Conservation (phyloP, 2,113 vertebrate species). For the Osmerus eperlanus region DNA sequence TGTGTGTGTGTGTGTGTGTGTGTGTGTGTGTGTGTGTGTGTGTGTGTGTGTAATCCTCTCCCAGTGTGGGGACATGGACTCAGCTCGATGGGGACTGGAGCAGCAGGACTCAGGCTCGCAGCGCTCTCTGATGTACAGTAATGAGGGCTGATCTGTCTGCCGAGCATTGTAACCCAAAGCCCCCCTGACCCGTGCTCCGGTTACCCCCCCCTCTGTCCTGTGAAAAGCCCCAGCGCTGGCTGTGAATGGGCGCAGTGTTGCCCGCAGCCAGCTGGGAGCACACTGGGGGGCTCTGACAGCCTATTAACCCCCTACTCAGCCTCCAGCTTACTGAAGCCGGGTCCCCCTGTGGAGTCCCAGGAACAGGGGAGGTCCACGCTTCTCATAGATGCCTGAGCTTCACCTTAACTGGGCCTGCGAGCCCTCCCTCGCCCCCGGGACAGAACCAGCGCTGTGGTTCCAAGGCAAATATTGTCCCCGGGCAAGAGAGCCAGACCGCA, state of each 20-base stretch:
- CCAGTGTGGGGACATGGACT: conserved; percentile 10
- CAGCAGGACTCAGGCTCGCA: not conserved
- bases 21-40: conserved; percentile 17
- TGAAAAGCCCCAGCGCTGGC: conserved; percentile 11
- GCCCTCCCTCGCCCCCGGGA: conserved; percentile 20
- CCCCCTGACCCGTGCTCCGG: conserved; percentile 21
- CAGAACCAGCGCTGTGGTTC: conserved; percentile 31
- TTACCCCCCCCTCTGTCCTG: not conserved
- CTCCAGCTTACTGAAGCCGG: conserved; percentile 7
- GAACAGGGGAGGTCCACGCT: conserved; percentile 44
- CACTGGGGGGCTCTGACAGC: conserved; percentile 47
- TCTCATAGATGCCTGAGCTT: conserved; percentile 27
- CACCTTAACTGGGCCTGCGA: conserved; percentile 35
- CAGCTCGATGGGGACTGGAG: not conserved
- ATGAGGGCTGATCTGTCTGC: conserved; percentile 35
- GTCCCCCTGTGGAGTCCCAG: conserved; percentile 25
- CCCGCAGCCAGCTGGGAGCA: conserved; percentile 11
- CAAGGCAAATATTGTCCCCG: conserved; percentile 52
- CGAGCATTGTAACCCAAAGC: conserved; percentile 34
- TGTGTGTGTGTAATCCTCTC: conserved; percentile 26
- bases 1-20: conserved; percentile 9
- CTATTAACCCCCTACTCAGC: conserved; percentile 26
- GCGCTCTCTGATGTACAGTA: conserved; percentile 21
- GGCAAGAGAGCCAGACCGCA: conserved; percentile 31
- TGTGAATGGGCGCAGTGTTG: conserved; percentile 57